Conservation (phyloP, 2,113 vertebrate genomes). For the Mesocricetus auratus region DNA sequence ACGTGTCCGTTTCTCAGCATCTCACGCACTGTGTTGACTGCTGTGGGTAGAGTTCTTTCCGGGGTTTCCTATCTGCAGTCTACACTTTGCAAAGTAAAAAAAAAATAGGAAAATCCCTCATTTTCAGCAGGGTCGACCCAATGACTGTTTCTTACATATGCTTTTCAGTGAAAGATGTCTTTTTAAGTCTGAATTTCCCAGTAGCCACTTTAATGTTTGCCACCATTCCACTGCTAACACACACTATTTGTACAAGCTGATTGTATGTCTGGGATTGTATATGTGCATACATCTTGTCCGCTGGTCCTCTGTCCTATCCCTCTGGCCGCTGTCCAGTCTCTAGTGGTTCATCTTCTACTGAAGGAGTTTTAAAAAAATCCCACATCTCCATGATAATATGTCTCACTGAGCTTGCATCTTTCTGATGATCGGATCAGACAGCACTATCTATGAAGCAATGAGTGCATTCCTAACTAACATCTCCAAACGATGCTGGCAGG, state of each 20-base stretch:
- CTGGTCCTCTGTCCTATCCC: background rate
- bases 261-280: background rate
- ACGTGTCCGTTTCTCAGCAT: slow-evolving; percentile 19
- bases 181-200: background rate
- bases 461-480: slow-evolving; percentile 66
- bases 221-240: no score
- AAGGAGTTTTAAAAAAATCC: background rate
- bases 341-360: background rate
- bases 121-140: slow-evolving; percentile 53
- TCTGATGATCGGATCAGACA: slow-evolving; percentile 65
- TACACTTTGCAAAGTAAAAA: slow-evolving; percentile 16
- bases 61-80: slow-evolving; percentile 1
- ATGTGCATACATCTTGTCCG: no score
- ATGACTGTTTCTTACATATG: background rate
- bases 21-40: slow-evolving; percentile 53
- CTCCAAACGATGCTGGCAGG: slow-evolving; percentile 48
- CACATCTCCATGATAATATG: slow-evolving; percentile 71
- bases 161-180: slow-evolving; percentile 34
- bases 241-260: background rate
- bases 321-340: background rate
- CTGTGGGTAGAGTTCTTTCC: slow-evolving; percentile 60
- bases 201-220: background rate
- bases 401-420: slow-evolving; percentile 64
- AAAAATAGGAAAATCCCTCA: slow-evolving; percentile 39
- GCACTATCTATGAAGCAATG: slow-evolving; percentile 68